These are phyloP conservation scores for Metacarcinus magister DNA, from an alignment of 2,888 invertebrate species.

Conservation along the genomic window DNA sequence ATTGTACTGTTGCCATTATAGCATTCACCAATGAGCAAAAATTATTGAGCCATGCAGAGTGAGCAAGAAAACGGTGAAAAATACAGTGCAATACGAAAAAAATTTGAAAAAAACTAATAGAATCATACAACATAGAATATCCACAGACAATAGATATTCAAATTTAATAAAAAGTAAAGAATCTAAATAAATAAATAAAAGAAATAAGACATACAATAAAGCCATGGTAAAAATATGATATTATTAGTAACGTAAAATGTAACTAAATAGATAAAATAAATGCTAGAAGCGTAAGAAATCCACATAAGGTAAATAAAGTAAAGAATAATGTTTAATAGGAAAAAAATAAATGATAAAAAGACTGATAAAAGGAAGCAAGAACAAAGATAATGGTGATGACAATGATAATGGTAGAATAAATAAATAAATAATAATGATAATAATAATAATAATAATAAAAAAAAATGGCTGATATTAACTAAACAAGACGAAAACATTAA, in stretches of 20 bases:
- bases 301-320: not conserved
- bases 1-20: not conserved
- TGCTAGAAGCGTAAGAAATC: not conserved
- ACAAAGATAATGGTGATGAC: not conserved
- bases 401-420: not conserved
- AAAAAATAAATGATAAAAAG: too few species aligned
- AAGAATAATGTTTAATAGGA: not conserved
- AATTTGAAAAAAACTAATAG: not conserved
- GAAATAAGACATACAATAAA: not conserved
- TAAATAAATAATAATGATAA: not conserved
- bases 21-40: not conserved
- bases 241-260: not conserved
- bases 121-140: not conserved
- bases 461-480: not conserved
- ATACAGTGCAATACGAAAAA: not conserved
- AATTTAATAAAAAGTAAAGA: not conserved
- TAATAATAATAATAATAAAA: slow-evolving; percentile 12
- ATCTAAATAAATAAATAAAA: not conserved
- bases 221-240: not conserved
- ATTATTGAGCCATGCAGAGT: not conserved
- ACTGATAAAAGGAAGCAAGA: not conserved
- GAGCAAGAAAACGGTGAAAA: not conserved
- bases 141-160: not conserved
- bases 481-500: not conserved
- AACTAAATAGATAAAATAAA: not conserved